Conservation (phyloP, 2,113 vertebrate genomes). For the Elephantulus edwardii region DNA sequence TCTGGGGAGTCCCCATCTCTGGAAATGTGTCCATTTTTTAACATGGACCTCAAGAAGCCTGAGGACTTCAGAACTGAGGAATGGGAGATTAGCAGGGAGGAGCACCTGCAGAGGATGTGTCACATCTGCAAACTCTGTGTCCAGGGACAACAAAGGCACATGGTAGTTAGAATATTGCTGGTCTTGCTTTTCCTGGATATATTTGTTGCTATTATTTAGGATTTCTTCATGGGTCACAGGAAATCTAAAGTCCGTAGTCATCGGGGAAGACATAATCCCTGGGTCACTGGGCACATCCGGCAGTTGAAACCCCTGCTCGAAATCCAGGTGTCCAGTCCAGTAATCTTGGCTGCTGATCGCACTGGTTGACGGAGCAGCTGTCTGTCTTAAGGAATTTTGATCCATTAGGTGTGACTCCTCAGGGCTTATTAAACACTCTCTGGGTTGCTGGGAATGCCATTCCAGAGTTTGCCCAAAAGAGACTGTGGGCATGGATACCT, state of each 20-base stretch:
- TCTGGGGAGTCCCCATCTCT: slow-evolving; percentile 74
- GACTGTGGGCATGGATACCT: background rate
- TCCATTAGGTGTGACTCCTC: background rate
- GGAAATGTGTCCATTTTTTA: slow-evolving; percentile 68
- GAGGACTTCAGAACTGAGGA: slow-evolving; percentile 44
- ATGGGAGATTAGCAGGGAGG: background rate
- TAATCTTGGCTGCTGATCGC: background rate
- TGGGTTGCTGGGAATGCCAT: background rate
- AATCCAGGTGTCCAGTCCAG: background rate
- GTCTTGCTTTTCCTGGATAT: background rate
- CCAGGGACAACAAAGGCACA: background rate
- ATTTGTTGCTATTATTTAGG: background rate
- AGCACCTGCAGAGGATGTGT: background rate
- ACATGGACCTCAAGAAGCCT: slow-evolving; percentile 67
- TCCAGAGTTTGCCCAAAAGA: slow-evolving; percentile 5
- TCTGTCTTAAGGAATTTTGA: background rate
- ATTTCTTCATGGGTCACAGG: background rate
- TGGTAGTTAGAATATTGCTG: background rate
- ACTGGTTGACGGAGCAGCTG: background rate
- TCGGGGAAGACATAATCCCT: background rate
- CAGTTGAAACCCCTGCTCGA: background rate
- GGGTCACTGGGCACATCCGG: background rate
- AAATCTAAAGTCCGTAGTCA: background rate
- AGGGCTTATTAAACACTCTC: background rate
- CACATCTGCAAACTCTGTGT: background rate